These are phyloP conservation scores for Drosophila melanosoma DNA, from an alignment of 2,888 invertebrate genomes.

Conservation along the genomic window DNA sequence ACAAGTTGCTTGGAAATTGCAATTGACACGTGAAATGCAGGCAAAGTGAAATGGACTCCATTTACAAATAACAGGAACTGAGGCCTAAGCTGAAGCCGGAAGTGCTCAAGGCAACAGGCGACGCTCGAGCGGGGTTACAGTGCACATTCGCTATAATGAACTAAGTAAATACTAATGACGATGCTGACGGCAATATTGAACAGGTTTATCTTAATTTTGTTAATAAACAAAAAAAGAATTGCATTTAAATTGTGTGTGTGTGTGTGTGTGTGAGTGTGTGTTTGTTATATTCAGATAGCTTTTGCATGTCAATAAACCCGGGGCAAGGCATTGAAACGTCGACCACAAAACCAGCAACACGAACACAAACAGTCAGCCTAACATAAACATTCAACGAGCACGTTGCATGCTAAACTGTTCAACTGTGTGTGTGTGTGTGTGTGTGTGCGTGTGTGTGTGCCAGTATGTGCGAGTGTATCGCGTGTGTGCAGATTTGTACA, in stretches of 20 bases:
- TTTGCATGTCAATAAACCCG: slow-evolving; percentile 48
- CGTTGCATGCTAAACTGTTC: slow-evolving; percentile 26
- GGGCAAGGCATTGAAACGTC: slow-evolving; percentile 21
- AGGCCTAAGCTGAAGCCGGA: slow-evolving; percentile 13
- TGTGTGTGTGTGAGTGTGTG: not conserved
- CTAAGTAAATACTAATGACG: not conserved
- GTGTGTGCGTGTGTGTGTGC: not conserved
- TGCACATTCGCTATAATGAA: not conserved
- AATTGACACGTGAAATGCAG: slow-evolving; percentile 31
- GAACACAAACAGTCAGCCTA: slow-evolving; percentile 17
- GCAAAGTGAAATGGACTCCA: slow-evolving; percentile 16
- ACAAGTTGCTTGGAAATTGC: slow-evolving; percentile 11
- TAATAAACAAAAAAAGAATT: not conserved
- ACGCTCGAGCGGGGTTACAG: slow-evolving; percentile 29
- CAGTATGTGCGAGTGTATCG: not conserved
- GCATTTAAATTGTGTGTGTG: not conserved
- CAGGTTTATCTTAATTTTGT: not conserved
- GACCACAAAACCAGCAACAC: slow-evolving; percentile 17
- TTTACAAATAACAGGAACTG: slow-evolving; percentile 12
- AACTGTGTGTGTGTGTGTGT: not conserved
- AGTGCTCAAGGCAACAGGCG: slow-evolving; percentile 45
- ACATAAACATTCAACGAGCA: slow-evolving; percentile 16
- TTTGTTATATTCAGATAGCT: slow-evolving; percentile 13
- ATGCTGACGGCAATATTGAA: not conserved
- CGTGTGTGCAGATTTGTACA: slow-evolving; percentile 1